Percentiles rank a stretch among this genome's conserved stretches.
phyloP scores from a whole-genome alignment of 2,113 vertebrate genomes.

The Tragelaphus scriptus region DNA sequence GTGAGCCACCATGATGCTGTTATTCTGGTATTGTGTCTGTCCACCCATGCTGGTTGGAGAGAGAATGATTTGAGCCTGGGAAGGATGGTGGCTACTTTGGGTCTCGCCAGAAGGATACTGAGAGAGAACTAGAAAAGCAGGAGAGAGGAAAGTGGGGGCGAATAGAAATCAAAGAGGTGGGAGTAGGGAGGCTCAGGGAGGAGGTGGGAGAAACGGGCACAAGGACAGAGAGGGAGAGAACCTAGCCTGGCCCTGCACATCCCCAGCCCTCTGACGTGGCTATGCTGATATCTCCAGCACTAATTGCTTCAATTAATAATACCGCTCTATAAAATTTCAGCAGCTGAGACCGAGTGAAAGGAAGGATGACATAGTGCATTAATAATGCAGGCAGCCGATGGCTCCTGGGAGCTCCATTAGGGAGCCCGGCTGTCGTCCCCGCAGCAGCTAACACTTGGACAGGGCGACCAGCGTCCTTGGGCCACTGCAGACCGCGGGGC shows the following conservation, averaged over 20 bases:
- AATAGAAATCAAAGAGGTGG: neutral
- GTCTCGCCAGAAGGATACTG: neutral
- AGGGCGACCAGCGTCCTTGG: constrained; percentile 5
- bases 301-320: constrained; percentile 68
- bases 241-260: neutral
- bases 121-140: neutral
- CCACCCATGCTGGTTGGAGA: neutral
- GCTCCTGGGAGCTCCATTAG: constrained; percentile 45
- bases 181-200: neutral
- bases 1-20: neutral
- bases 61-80: neutral
- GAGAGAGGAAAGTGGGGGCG: too few species aligned
- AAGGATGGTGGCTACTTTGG: neutral
- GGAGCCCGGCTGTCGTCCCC: neutral
- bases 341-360: constrained; percentile 49
- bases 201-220: neutral
- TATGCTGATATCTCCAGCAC: constrained; percentile 23
- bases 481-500: neutral
- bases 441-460: neutral
- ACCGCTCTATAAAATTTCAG: constrained; percentile 62
- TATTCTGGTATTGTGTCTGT: neutral
- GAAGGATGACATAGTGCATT: constrained; percentile 59
- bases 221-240: neutral
- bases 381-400: constrained; percentile 47
- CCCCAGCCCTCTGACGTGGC: neutral